A percentile compares a stretch with the other conserved stretches of the same genome.
Evolutionary conservation across 2,888 invertebrate genomes (phyloP).

Genomic region (Brenthis ino): DNA sequence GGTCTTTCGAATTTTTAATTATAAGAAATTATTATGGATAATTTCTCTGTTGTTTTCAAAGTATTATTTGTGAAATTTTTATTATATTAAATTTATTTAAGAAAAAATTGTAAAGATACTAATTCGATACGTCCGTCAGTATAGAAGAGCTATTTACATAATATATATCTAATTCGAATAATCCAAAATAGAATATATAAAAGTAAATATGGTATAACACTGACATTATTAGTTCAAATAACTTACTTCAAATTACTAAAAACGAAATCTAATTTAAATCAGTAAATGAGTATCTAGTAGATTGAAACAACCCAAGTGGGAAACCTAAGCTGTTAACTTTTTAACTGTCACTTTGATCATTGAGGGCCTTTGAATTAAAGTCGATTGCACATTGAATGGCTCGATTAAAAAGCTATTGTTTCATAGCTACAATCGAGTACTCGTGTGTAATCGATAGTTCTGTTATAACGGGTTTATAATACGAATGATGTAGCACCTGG

Average conservation of each 20-base stretch:
- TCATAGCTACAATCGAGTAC: constrained; percentile 40
- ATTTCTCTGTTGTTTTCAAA: no score
- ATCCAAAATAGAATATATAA: no score
- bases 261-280: constrained; percentile 23
- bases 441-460: constrained; percentile 48
- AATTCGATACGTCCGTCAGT: no score
- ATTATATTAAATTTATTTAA: no score
- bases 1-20: no score
- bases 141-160: no score
- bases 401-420: constrained; percentile 53
- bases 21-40: not conserved
- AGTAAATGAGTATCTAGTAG: constrained; percentile 22
- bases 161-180: no score
- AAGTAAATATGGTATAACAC: no score
- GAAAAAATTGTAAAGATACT: no score
- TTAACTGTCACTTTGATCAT: constrained; percentile 46
- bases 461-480: constrained; percentile 32
- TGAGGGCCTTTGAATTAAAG: constrained; percentile 51
- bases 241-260: not conserved
- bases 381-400: constrained; percentile 52
- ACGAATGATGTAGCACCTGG: constrained; percentile 27
- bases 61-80: no score
- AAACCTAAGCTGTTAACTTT: constrained; percentile 39
- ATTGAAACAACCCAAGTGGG: constrained; percentile 29
- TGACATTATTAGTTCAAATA: not conserved